A percentile compares a stretch with the other conserved stretches of the same genome.
phyloP scores from a whole-genome alignment of 2,888 invertebrate genomes.

The Coecobrya sp. region DNA sequence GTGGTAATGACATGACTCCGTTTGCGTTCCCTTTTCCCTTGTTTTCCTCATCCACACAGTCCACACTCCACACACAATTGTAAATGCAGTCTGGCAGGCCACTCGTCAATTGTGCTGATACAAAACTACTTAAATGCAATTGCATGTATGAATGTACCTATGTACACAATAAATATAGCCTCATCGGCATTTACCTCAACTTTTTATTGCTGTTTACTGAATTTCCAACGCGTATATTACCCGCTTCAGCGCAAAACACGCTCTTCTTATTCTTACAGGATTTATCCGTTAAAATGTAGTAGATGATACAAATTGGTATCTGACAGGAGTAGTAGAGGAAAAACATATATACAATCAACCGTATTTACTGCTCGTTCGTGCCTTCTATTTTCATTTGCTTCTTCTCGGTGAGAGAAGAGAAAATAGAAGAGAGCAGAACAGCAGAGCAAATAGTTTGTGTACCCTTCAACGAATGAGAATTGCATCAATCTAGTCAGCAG shows the following conservation, averaged over 20 bases:
- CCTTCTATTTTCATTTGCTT: conserved; percentile 57
- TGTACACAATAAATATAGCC: not conserved
- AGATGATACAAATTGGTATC: conserved; percentile 35
- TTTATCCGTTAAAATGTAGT: not conserved
- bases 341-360: conserved; percentile 63
- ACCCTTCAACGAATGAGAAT: conserved; percentile 66
- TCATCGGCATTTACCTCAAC: conserved; percentile 10
- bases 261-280: not conserved
- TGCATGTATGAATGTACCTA: not conserved
- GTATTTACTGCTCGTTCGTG: conserved; percentile 61
- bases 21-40: conserved; percentile 25
- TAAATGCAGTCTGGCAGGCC: not conserved
- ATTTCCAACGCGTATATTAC: conserved; percentile 17
- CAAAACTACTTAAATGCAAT: not conserved
- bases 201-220: conserved; percentile 57
- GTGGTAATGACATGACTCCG: conserved; percentile 32
- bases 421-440: not conserved
- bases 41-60: not conserved
- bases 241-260: not conserved
- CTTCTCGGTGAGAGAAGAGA: not conserved
- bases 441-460: conserved; percentile 57
- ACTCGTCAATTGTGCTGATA: not conserved
- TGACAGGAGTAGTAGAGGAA: conserved; percentile 23
- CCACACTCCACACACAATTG: not conserved
- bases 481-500: conserved; percentile 17